A percentile compares a stretch with the other conserved stretches of the same genome.
Evolutionary conservation across 2,113 vertebrate species (phyloP).

Genomic region (Polypterus bichir): DNA sequence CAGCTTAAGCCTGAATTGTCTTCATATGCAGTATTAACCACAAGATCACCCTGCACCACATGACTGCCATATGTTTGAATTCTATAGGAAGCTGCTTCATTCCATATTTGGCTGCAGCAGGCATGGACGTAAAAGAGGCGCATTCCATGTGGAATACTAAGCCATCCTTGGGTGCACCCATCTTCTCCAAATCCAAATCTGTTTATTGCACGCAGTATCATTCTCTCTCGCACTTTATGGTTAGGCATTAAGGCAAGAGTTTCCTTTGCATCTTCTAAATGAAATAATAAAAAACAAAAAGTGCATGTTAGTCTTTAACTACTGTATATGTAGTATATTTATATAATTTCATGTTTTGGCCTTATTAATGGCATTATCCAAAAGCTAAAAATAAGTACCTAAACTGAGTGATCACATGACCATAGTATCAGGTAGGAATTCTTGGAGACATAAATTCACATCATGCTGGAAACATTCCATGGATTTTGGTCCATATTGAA

Average conservation of each 20-base stretch:
- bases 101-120: conserved; percentile 89
- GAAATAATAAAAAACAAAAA: conserved; percentile 19
- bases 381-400: background rate
- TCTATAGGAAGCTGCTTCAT: conserved; percentile 66
- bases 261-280: conserved; percentile 74
- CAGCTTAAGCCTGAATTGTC: conserved; percentile 24
- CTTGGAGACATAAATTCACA: no score
- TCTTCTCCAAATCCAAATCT: conserved; percentile 67
- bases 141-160: conserved; percentile 76
- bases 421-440: no score
- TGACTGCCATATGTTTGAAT: conserved; percentile 53
- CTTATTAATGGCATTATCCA: background rate
- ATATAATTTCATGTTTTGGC: conserved; percentile 2
- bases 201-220: conserved; percentile 74
- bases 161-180: conserved; percentile 70
- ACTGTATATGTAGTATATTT: no score
- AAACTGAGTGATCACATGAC: no score
- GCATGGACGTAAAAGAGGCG: conserved; percentile 83
- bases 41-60: conserved; percentile 70
- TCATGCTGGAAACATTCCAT: no score
- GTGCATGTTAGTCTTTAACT: no score
- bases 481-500: no score
- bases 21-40: conserved; percentile 34
- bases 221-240: conserved; percentile 72
- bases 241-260: conserved; percentile 67